Base-by-base conservation (phyloP, 1,140 invertebrate species). In the Campoletis sonorensis region DNA sequence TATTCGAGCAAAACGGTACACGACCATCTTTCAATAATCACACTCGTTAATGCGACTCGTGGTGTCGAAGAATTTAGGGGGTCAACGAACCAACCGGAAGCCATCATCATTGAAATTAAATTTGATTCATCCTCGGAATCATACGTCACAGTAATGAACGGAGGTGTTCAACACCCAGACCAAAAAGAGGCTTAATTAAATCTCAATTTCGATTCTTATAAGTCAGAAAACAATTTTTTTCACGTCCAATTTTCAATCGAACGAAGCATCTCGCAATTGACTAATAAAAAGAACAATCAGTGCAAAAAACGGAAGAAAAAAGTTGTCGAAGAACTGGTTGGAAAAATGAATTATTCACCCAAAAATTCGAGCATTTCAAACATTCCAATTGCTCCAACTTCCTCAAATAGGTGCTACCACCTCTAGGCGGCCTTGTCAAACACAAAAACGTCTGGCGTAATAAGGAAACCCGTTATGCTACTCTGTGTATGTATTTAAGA, bases 391-490 rank as follows among this genome's bases (percentile, higher is more conserved):
- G 4, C 1, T n/a, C 18, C 16, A 58, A 10, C 18, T 18, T 5
- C 54, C 21, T n/a, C 11, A 33, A 13, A 67, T 5, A 27, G 21
- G 75, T 77, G 75, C 75, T 77, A 77, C 75, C 75, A 77, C 75
- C 75, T 77, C 27, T 54, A 30, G 51, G 75, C 75, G 75, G 37
- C 75, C 75, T 77, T 77, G 75, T 27, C 75, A 77, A 77, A 54
- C 33, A 64, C 30, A 54, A 26, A 8, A 37, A 64, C 30, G 8
- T 61, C 54, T 64, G 51, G 33, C 75, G 54, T 54, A 77, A 77
- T 64, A 64, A 77, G 75, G 54, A 77, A 77, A 64, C 73, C 73
- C 73, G 73, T 61, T 76, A 76, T 75, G 26, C 27, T 58, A 75
- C 72, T 54, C 10, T 75, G 33, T 58, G 30, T 75, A 58, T 13